Evolutionary conservation across 2,113 vertebrate species (phyloP).

Genomic region (Amblyornis subalaris): DNA sequence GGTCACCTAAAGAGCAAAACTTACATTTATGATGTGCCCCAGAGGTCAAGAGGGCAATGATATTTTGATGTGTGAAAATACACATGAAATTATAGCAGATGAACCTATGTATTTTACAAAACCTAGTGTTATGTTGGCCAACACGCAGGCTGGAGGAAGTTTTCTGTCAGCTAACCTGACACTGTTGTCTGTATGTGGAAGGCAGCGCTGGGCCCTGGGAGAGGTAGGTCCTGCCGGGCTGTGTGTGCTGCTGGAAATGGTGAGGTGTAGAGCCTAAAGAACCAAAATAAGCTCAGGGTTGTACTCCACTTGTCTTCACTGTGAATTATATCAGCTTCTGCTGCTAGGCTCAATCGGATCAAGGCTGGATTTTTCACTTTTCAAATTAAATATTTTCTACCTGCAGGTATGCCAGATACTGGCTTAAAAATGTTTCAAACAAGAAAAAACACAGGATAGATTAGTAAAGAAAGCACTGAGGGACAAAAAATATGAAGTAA

Average conservation of each 20-base stretch:
- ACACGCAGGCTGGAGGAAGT: not conserved
- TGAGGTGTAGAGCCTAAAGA: not conserved
- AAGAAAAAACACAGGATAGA: not conserved
- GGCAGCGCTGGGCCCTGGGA: accelerated
- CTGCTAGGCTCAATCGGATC: not conserved
- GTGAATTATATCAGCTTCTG: not conserved
- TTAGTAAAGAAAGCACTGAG: not conserved
- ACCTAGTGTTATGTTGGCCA: accelerated
- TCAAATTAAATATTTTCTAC: not conserved
- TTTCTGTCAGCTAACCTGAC: not conserved
- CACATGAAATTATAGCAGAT: not conserved
- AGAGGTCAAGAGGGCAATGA: not conserved
- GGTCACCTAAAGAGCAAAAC: not conserved
- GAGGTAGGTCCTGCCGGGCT: not conserved
- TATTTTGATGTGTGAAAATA: not conserved
- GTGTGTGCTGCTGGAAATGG: not conserved
- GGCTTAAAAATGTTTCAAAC: not conserved
- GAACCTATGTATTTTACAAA: not conserved
- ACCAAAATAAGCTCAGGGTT: not conserved
- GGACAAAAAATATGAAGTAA: not conserved
- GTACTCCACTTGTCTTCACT: not conserved
- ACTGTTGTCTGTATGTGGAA: accelerated
- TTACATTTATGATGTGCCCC: not conserved
- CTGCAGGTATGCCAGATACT: not conserved
- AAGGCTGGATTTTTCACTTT: not conserved